phyloP scores from a whole-genome alignment of 2,797 vertebrate species.

The Tokudaia muenninki region DNA sequence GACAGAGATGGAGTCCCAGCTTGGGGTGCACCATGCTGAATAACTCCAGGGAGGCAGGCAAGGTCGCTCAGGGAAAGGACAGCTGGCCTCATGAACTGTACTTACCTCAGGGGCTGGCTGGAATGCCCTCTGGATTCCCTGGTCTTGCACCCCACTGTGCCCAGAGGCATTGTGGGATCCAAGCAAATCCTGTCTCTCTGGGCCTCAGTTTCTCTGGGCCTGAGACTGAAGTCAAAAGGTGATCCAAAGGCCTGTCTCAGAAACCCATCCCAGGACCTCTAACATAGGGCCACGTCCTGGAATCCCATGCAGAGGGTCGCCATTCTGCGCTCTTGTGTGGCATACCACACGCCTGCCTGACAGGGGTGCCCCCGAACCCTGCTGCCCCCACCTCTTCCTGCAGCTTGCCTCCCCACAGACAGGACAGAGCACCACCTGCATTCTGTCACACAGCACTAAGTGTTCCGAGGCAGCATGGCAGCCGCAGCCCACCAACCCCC shows the following conservation, averaged over 20 bases:
- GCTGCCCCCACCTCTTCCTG: not conserved
- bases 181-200: not conserved
- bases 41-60: no score
- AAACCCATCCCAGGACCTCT: not conserved
- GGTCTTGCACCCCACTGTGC: not conserved
- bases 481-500: not conserved
- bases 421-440: not conserved
- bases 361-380: not conserved
- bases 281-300: accelerated
- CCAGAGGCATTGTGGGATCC: not conserved
- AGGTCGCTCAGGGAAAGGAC: not conserved
- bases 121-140: not conserved
- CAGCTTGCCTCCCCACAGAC: not conserved
- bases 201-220: not conserved
- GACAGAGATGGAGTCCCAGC: not conserved
- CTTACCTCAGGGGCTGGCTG: not conserved
- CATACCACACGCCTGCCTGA: not conserved
- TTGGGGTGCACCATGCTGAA: not conserved
- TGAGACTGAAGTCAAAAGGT: not conserved
- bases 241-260: not conserved
- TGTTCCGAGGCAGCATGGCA: not conserved
- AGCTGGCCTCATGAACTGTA: not conserved
- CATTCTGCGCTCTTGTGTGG: accelerated
- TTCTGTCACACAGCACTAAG: not conserved
- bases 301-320: accelerated